Evolutionary conservation across 2,113 vertebrate species (phyloP).

Genomic region (Embiotoca jacksoni): DNA sequence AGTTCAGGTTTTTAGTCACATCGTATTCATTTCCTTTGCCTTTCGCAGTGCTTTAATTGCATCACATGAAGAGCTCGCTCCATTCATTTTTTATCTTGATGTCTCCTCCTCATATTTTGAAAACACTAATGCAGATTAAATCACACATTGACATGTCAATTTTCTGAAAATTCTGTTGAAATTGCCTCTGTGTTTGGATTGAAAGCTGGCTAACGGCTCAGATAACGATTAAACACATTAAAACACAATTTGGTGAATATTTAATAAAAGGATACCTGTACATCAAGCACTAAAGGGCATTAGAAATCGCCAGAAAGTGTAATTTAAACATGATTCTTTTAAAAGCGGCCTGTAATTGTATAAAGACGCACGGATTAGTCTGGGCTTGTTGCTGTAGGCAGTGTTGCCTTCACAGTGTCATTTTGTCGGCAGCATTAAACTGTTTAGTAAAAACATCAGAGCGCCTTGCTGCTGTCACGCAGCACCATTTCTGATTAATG

Average conservation of each 20-base stretch:
- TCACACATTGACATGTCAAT: no score
- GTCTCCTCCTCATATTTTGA: no score
- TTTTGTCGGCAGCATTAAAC: slow-evolving; percentile 19
- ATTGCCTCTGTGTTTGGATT: background rate
- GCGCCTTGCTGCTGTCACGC: slow-evolving; percentile 13
- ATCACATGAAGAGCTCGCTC: no score
- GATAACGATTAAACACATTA: background rate
- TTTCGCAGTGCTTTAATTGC: no score
- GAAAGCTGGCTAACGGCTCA: background rate
- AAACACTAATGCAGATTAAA: no score
- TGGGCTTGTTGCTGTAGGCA: background rate
- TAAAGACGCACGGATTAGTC: background rate
- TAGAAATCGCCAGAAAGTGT: background rate
- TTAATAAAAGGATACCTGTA: background rate
- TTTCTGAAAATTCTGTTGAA: no score
- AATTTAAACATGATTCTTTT: background rate
- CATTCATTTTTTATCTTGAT: no score
- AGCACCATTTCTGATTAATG: slow-evolving; percentile 26
- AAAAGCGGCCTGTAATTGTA: background rate
- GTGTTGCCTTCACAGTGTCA: background rate
- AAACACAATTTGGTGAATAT: no score
- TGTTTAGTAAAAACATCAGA: slow-evolving; percentile 34
- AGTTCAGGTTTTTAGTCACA: no score
- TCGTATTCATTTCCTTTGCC: no score
- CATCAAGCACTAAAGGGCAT: background rate